phyloP scores from a whole-genome alignment of 2,888 invertebrate species.

The Eledone cirrhosa region DNA sequence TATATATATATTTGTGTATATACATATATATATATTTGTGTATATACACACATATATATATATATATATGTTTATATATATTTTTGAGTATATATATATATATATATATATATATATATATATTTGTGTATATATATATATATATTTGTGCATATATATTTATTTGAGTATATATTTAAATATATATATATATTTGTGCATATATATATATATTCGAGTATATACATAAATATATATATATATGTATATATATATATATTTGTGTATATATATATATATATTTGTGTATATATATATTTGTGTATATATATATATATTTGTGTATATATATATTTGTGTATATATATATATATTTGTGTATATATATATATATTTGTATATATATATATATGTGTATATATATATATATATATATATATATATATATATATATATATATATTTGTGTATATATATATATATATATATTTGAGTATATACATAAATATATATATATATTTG shows the following conservation, averaged over 20 bases:
- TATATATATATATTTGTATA: conserved; percentile 10
- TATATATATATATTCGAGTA: too few species aligned
- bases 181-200: too few species aligned
- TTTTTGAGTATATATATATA: neutral
- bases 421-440: neutral
- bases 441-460: neutral
- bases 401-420: neutral
- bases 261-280: neutral
- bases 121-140: neutral
- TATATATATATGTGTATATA: neutral
- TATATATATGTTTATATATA: neutral
- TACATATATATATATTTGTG: conserved; percentile 7
- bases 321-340: neutral
- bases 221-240: neutral
- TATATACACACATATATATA: neutral
- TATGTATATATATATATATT: neutral
- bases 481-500: neutral
- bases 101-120: neutral
- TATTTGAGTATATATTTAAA: neutral
- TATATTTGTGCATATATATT: neutral
- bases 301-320: neutral
- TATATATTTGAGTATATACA: too few species aligned
- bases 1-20: neutral
- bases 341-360: too few species aligned
- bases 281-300: neutral